phyloP scores from a whole-genome alignment of 2,888 invertebrate species.

The Amorpha juglandis region DNA sequence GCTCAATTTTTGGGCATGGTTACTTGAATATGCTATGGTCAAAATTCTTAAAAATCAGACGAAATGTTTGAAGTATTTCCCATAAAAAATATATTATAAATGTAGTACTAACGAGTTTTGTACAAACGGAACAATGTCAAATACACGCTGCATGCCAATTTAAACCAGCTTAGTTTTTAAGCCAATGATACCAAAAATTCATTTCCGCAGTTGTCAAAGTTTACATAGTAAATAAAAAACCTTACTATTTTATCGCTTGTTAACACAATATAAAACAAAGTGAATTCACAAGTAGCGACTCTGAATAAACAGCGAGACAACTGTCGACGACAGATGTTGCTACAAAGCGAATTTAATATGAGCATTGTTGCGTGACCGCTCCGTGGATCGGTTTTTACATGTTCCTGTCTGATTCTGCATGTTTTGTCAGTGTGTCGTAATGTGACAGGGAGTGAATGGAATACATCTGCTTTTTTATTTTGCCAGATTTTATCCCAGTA shows the following conservation, averaged over 20 bases:
- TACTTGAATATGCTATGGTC: no score
- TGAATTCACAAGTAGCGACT: slow-evolving; percentile 19
- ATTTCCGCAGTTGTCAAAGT: neutral
- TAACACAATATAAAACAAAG: slow-evolving; percentile 23
- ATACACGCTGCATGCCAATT: neutral
- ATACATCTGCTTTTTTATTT: slow-evolving; percentile 1
- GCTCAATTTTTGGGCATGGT: no score
- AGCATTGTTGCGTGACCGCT: slow-evolving; percentile 23
- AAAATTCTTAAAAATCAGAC: no score
- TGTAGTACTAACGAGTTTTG: no score
- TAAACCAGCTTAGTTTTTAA: neutral
- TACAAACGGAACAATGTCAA: no score
- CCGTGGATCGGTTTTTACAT: slow-evolving; percentile 19
- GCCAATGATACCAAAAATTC: neutral
- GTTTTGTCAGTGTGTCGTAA: slow-evolving; percentile 1
- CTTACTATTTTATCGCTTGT: slow-evolving; percentile 21
- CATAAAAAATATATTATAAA: no score
- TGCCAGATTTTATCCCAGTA: neutral
- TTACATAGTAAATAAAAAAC: neutral
- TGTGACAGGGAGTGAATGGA: neutral
- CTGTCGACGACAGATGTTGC: slow-evolving; percentile 22
- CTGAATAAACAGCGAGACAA: slow-evolving; percentile 20
- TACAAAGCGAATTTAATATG: slow-evolving; percentile 25
- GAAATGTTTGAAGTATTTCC: no score
- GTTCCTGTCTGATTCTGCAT: slow-evolving; percentile 16